These are phyloP conservation scores for Orcinus orca DNA, from an alignment of 2,113 vertebrate species.

Conservation along the genomic window DNA sequence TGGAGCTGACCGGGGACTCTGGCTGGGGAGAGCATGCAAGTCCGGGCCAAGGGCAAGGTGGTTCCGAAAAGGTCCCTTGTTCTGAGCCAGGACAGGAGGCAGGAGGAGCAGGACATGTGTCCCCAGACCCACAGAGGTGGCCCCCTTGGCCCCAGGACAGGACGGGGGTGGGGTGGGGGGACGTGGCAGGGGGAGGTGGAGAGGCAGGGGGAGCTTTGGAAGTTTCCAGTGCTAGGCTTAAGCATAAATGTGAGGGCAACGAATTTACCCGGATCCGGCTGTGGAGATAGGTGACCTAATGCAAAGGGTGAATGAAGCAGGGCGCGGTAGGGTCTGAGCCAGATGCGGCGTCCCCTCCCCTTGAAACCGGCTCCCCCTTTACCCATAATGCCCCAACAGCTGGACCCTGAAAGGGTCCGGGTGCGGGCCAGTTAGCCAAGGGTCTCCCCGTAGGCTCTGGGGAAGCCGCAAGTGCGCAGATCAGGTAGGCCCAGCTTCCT, in stretches of 20 bases:
- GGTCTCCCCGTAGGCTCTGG: neutral
- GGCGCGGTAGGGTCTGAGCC: neutral
- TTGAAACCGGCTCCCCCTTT: neutral
- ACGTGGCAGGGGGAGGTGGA: neutral
- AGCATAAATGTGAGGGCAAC: neutral
- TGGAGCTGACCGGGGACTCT: neutral
- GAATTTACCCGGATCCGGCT: neutral
- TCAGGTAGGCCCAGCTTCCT: neutral
- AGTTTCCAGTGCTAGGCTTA: neutral
- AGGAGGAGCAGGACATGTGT: neutral
- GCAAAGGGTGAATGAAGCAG: neutral
- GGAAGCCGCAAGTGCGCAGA: neutral
- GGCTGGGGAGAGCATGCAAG: neutral
- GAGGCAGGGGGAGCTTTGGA: neutral
- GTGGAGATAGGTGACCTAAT: neutral
- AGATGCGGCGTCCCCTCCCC: neutral
- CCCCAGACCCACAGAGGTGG: neutral
- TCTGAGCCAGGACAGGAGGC: neutral
- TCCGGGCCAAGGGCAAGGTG: neutral
- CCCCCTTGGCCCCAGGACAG: neutral
- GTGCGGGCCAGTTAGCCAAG: neutral
- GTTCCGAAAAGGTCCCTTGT: neutral
- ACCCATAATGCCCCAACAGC: neutral
- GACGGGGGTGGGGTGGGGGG: neutral
- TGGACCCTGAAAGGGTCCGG: neutral